A percentile compares a stretch with the other conserved stretches of the same genome.
phyloP scores from a whole-genome alignment of 2,797 vertebrate genomes.

The Sphenopsis melanotis region DNA sequence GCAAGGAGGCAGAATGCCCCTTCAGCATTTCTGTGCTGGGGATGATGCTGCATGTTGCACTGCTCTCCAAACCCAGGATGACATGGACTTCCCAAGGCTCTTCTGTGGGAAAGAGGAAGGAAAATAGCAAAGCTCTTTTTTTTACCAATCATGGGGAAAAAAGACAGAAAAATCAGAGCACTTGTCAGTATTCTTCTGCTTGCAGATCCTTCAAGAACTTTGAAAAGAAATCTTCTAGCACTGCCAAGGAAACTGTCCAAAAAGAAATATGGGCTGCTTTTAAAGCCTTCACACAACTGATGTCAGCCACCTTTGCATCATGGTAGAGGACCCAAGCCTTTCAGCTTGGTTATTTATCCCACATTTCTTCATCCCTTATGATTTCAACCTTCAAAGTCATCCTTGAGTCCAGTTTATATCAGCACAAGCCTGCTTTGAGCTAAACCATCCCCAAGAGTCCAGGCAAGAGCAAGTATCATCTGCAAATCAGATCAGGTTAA shows the following conservation, averaged over 20 bases:
- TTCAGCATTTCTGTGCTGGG: background rate
- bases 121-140: background rate
- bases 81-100: background rate
- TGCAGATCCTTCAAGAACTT: background rate
- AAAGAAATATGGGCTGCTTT: background rate
- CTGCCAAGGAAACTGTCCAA: background rate
- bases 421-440: background rate
- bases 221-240: background rate
- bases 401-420: background rate
- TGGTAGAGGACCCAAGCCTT: background rate
- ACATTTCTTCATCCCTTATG: background rate
- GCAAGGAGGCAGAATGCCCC: background rate
- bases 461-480: no score
- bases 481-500: no score
- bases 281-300: background rate
- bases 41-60: rapidly evolving
- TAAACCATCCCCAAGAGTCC: no score
- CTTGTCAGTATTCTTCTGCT: background rate
- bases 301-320: background rate
- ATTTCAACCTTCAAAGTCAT: background rate
- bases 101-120: background rate
- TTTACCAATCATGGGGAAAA: background rate
- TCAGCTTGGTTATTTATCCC: background rate
- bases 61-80: background rate
- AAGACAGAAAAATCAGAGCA: background rate